Evolutionary conservation across 1,140 invertebrate genomes (phyloP).

Genomic region (Chionoecetes opilio): DNA sequence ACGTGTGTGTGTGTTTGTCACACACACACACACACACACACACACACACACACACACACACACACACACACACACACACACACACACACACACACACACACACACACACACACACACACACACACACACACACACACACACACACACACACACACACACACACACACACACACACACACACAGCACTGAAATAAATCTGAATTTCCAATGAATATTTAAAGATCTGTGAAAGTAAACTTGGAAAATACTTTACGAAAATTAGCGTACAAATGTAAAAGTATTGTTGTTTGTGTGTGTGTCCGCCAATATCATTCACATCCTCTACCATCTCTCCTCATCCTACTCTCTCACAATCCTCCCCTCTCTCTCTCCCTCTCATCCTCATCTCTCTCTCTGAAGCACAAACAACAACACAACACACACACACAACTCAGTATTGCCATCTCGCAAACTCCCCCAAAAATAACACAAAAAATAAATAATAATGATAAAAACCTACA

Average conservation of each 20-base stretch:
- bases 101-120: slow-evolving; percentile 58
- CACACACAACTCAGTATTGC: too few relatives aligned
- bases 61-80: slow-evolving; percentile 23
- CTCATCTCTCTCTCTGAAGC: neutral
- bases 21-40: too few relatives aligned
- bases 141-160: slow-evolving; percentile 58
- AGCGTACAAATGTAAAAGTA: neutral
- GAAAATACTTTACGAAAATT: neutral
- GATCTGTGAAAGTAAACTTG: neutral
- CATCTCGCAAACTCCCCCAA: too few relatives aligned
- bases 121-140: slow-evolving; percentile 58
- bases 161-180: slow-evolving; percentile 53
- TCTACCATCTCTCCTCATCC: too few relatives aligned
- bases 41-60: neutral
- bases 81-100: slow-evolving; percentile 56
- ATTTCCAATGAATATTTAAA: neutral
- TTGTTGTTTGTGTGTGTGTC: neutral
- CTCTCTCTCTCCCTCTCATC: too few relatives aligned
- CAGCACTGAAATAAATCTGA: neutral
- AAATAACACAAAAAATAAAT: too few relatives aligned
- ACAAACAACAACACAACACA: neutral
- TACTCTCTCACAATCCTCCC: too few relatives aligned
- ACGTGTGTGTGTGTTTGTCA: too few relatives aligned
- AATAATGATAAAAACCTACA: too few relatives aligned
- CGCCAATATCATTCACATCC: neutral